A percentile compares a stretch with the other conserved stretches of the same genome.
Conservation (phyloP, 2,797 vertebrate species). For the Typhlichthys eigenmanni region DNA sequence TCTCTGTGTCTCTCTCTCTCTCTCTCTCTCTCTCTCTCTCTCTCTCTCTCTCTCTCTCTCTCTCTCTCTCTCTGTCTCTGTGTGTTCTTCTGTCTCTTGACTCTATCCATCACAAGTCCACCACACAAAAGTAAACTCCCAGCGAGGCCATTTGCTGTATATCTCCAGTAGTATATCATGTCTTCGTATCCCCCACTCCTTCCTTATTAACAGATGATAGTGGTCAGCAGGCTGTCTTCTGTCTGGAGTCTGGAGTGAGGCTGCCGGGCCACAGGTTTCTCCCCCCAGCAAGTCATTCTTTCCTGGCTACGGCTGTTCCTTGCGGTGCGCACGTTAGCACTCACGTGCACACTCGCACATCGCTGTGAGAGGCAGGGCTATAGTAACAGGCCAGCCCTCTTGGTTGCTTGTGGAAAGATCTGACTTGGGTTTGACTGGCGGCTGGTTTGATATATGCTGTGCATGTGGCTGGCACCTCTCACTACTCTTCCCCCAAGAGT, state of each 20-base stretch:
- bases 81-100: no score
- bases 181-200: background rate
- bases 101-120: background rate
- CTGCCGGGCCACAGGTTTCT: background rate
- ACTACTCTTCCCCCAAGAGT: no score
- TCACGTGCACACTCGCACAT: conserved; percentile 13
- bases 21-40: background rate
- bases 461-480: background rate
- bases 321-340: conserved; percentile 1
- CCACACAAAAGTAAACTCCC: no score
- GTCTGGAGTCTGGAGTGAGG: no score
- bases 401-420: conserved; percentile 59
- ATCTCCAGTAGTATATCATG: no score
- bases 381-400: conserved; percentile 62
- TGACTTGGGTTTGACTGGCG: conserved; percentile 42
- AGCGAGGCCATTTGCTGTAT: no score
- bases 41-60: background rate
- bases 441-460: conserved; percentile 20
- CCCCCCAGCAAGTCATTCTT: background rate
- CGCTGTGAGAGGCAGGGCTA: conserved; percentile 40
- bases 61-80: background rate
- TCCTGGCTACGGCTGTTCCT: background rate
- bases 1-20: background rate
- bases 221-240: background rate
- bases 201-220: background rate